These are phyloP conservation scores for Samia ricini DNA, from an alignment of 1,140 invertebrate genomes.

Conservation along the genomic window DNA sequence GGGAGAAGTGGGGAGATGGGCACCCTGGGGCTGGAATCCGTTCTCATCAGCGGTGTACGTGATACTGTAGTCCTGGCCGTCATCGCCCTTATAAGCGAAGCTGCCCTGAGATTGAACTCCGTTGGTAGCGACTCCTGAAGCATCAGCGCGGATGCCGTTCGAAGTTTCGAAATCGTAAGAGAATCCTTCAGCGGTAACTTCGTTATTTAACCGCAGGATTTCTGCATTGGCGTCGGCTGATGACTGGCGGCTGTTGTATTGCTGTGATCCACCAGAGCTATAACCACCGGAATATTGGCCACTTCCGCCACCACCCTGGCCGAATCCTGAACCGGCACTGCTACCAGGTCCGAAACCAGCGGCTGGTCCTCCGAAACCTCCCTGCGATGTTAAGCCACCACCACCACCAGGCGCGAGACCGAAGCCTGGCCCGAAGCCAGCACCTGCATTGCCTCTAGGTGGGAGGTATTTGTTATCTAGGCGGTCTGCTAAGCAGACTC, in stretches of 20 bases:
- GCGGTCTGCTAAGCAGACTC: slow-evolving; percentile 70
- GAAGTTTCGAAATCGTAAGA: slow-evolving; percentile 71
- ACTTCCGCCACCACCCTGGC: slow-evolving; percentile 27
- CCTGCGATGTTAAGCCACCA: slow-evolving; percentile 15
- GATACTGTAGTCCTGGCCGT: slow-evolving; percentile 84
- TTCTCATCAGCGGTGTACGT: slow-evolving; percentile 89
- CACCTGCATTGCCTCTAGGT: slow-evolving; percentile 72
- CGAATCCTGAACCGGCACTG: slow-evolving; percentile 32
- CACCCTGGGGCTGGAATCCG: slow-evolving; percentile 86
- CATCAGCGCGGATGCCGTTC: slow-evolving; percentile 68
- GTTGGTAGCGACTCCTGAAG: slow-evolving; percentile 60
- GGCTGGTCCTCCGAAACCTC: slow-evolving; percentile 30
- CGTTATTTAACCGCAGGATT: slow-evolving; percentile 62
- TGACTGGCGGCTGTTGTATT: slow-evolving; percentile 17
- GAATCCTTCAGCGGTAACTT: slow-evolving; percentile 67
- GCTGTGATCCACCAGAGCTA: slow-evolving; percentile 18
- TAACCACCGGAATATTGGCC: slow-evolving; percentile 29
- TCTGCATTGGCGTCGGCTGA: slow-evolving; percentile 60
- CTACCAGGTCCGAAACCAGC: slow-evolving; percentile 22
- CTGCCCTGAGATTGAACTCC: slow-evolving; percentile 63
- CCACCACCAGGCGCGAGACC: slow-evolving; percentile 23
- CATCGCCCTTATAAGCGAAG: slow-evolving; percentile 78
- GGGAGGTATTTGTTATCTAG: slow-evolving; percentile 82
- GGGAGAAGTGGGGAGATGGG: slow-evolving; percentile 88
- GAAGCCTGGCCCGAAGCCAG: slow-evolving; percentile 51